Conservation (phyloP, 2,797 vertebrate genomes). For the Coregonus suidteri region DNA sequence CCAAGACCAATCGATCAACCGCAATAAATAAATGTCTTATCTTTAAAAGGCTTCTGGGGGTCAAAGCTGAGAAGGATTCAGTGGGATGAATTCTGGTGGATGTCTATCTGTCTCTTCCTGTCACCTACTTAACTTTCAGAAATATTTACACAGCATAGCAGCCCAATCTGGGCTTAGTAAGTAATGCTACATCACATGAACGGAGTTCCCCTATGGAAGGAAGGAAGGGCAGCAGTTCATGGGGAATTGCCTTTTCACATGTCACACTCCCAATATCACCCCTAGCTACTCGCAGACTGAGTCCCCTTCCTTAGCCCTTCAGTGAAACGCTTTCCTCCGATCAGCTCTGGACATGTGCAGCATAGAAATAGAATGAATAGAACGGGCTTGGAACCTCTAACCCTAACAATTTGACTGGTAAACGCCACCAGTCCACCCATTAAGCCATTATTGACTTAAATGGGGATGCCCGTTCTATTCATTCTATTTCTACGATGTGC, state of each 20-base stretch:
- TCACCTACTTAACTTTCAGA: constrained; percentile 74
- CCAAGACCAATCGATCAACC: constrained; percentile 24
- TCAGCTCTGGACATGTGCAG: constrained; percentile 47
- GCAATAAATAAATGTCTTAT: constrained; percentile 76
- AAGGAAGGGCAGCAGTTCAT: constrained; percentile 67
- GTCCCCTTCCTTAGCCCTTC: neutral
- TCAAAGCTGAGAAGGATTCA: constrained; percentile 47
- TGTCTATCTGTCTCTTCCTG: constrained; percentile 20
- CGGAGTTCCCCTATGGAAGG: constrained; percentile 68
- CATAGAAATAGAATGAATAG: constrained; percentile 64
- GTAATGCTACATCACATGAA: constrained; percentile 91
- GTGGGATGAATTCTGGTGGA: constrained; percentile 17
- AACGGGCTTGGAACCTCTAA: too few species aligned
- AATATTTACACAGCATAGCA: constrained; percentile 88
- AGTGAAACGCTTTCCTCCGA: constrained; percentile 60
- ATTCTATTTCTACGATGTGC: too few species aligned
- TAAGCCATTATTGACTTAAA: too few species aligned
- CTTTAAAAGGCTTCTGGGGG: constrained; percentile 54
- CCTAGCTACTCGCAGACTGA: constrained; percentile 78
- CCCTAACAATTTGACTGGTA: too few species aligned
- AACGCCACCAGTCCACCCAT: too few species aligned
- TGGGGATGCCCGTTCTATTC: too few species aligned
- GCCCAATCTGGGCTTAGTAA: constrained; percentile 81
- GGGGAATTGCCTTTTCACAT: constrained; percentile 55
- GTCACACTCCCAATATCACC: constrained; percentile 36